Evolutionary conservation across 1,140 invertebrate genomes (phyloP).

Genomic region (Phortica variegata): DNA sequence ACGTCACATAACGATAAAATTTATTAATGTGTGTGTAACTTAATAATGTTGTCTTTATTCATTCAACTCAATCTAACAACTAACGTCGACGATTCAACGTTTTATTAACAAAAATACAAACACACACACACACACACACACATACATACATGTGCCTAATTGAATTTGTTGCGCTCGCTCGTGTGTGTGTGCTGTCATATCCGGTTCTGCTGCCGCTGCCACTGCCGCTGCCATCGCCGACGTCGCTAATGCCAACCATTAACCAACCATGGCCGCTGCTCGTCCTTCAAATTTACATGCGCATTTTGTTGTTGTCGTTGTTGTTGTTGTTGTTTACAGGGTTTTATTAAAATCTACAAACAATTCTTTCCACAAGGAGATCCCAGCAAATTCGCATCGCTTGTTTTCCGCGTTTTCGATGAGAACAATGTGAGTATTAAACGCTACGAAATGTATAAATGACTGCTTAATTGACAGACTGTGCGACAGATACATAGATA

Average conservation of each 20-base stretch:
- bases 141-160: constrained; percentile 20
- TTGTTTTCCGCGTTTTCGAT: constrained; percentile 97
- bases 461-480: no score
- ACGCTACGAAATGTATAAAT: no score
- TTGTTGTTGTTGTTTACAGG: constrained; percentile 63
- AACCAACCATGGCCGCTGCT: not conserved
- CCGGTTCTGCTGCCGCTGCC: no score
- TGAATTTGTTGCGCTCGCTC: no score
- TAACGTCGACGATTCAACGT: not conserved
- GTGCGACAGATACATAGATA: no score
- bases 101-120: constrained; percentile 8
- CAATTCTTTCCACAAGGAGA: constrained; percentile 99
- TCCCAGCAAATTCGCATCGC: constrained; percentile 94
- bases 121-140: constrained; percentile 23
- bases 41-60: no score
- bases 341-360: constrained; percentile 98
- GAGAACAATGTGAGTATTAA: constrained; percentile 89
- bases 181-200: no score
- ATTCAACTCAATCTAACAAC: no score
- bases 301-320: no score
- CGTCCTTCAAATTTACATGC: not conserved
- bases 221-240: no score
- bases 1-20: constrained; percentile 41
- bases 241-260: no score
- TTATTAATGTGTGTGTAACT: constrained; percentile 43